Conservation (phyloP, 2,888 invertebrate genomes). For the Pogonocherus hispidulus region DNA sequence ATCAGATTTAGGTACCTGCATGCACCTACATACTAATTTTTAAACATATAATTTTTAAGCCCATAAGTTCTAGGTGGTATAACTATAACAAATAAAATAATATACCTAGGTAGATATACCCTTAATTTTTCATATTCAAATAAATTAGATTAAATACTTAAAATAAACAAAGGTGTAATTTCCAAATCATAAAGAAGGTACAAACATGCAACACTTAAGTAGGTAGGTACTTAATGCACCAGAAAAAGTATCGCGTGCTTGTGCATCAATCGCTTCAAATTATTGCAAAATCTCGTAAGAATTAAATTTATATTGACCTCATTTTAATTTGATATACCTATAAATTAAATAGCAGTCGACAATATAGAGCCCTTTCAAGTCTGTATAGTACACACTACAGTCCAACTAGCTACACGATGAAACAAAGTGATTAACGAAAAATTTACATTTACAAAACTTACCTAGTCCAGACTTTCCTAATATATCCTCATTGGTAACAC, state of each 20-base stretch:
- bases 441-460: conserved; percentile 38
- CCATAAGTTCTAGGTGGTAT: no score
- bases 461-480: conserved; percentile 49
- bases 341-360: no score
- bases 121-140: no score
- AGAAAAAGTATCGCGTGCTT: neutral
- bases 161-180: no score
- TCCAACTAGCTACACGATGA: neutral
- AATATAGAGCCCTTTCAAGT: neutral
- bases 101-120: no score
- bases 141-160: no score
- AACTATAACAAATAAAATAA: no score
- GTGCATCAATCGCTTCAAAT: neutral
- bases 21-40: no score
- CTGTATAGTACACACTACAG: no score
- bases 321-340: conserved; percentile 2
- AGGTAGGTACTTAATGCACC: neutral
- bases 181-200: no score
- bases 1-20: no score
- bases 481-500: conserved; percentile 52
- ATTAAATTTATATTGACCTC: conserved; percentile 4
- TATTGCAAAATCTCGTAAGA: neutral
- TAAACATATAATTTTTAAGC: no score
- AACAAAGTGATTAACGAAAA: neutral
- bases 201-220: conserved; percentile 26